Conservation (phyloP, 1,140 invertebrate genomes). For the Pteromalus puparum region DNA sequence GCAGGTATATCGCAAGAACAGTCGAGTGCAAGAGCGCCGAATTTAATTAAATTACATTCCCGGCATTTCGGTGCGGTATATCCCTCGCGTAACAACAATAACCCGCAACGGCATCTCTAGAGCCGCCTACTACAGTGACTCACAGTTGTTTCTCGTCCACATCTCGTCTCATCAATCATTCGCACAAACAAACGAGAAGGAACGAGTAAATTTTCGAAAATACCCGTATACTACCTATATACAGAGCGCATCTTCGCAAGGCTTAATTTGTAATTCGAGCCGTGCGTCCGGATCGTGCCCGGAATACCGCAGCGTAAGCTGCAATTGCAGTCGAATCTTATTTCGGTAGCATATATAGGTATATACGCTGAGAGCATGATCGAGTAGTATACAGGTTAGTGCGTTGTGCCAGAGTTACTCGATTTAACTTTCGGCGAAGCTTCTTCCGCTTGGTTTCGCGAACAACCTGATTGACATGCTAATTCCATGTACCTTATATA, state of each 20-base stretch:
- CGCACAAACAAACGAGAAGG: neutral
- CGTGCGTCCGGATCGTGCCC: neutral
- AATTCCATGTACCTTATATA: too few relatives aligned
- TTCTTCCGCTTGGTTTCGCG: neutral
- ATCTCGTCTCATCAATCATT: neutral
- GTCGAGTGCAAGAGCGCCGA: neutral
- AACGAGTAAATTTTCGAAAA: slow-evolving; percentile 3
- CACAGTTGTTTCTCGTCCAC: too few relatives aligned
- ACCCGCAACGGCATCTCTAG: neutral
- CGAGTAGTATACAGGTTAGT: too few relatives aligned
- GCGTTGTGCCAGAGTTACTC: neutral
- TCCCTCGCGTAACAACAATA: neutral
- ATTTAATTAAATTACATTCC: neutral
- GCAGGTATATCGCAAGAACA: too few relatives aligned
- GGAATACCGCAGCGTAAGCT: neutral
- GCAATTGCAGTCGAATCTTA: slow-evolving; percentile 28
- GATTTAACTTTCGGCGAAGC: neutral
- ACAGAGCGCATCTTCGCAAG: too few relatives aligned
- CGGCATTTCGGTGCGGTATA: neutral
- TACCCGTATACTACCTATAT: neutral
- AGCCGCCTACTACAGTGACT: too few relatives aligned
- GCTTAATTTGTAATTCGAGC: slow-evolving; percentile 43
- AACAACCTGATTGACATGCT: neutral
- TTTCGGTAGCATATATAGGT: neutral
- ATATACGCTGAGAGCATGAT: neutral